A percentile compares a stretch with the other conserved stretches of the same genome.
These are phyloP conservation scores for human (Homo sapiens) DNA, from an alignment of 2,113 vertebrate genomes.

Conservation along the genomic window DNA sequence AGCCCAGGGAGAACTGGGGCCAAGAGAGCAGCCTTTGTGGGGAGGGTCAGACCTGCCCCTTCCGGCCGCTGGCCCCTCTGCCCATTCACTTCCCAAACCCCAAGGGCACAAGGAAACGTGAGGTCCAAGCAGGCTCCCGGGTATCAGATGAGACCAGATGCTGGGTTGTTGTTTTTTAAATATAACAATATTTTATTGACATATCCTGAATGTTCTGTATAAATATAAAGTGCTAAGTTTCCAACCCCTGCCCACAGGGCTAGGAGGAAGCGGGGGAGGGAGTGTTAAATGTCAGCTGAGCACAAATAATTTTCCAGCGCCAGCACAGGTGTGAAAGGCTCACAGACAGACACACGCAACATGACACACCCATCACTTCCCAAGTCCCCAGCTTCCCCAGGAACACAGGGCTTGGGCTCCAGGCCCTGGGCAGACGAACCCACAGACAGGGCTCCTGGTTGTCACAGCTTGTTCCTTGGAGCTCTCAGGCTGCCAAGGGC, in stretches of 20 bases:
- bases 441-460: neutral
- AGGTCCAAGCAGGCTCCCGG: neutral
- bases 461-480: constrained; percentile 66
- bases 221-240: constrained; percentile 83
- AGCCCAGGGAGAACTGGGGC: rapidly evolving
- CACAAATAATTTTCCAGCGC: constrained; percentile 59
- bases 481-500: constrained; percentile 5
- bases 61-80: neutral
- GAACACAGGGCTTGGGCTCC: neutral
- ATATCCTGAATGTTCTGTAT: constrained; percentile 59
- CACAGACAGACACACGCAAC: neutral
- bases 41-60: neutral
- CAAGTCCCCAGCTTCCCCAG: neutral
- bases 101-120: neutral
- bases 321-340: neutral
- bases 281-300: constrained; percentile 64
- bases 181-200: constrained; percentile 77
- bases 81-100: neutral
- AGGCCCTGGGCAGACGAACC: neutral
- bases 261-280: constrained; percentile 61
- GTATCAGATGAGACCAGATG: neutral
- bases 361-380: neutral
- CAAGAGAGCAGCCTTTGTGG: rapidly evolving
- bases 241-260: constrained; percentile 44
- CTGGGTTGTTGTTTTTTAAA: constrained; percentile 53